Percentiles rank a stretch among this genome's conserved stretches.
phyloP scores from a whole-genome alignment of 1,140 invertebrate genomes.

The Pseudomyrmex sp. region DNA sequence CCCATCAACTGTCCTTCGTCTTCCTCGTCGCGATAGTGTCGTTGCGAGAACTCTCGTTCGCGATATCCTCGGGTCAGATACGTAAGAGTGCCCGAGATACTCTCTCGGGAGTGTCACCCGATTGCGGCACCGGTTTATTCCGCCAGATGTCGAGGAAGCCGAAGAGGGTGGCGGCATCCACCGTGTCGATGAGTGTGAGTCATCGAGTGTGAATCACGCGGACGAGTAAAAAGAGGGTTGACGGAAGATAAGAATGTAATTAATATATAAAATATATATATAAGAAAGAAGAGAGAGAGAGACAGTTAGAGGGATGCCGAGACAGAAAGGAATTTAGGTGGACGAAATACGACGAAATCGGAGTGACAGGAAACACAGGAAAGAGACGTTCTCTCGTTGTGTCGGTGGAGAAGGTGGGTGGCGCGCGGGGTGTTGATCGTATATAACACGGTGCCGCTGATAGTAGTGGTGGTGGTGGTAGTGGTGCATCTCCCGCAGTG shows the following conservation, averaged over 20 bases:
- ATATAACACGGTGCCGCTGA: conserved; percentile 34
- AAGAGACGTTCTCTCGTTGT: conserved; percentile 42
- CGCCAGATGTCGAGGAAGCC: neutral
- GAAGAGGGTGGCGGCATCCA: conserved; percentile 17
- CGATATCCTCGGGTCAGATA: neutral
- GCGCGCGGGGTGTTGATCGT: conserved; percentile 67
- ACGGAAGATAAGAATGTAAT: neutral
- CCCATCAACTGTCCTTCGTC: conserved; percentile 42
- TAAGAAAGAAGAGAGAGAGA: neutral
- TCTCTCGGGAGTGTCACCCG: neutral
- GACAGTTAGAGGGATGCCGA: no score
- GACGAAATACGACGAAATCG: conserved; percentile 5
- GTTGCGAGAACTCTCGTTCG: conserved; percentile 24
- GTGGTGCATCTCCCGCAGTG: conserved; percentile 70
- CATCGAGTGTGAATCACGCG: conserved; percentile 31
- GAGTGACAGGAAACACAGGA: conserved; percentile 26
- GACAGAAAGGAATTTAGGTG: neutral
- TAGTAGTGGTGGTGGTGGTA: conserved; percentile 52
- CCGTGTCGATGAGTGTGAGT: conserved; percentile 42
- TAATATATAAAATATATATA: neutral
- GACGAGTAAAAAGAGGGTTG: neutral
- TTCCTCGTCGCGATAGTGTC: conserved; percentile 25
- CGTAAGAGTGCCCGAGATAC: neutral
- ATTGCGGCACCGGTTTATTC: conserved; percentile 5
- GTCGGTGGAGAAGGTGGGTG: conserved; percentile 12